Evolutionary conservation across 53 echinoderm and acorn worm genomes (phyloP).

Genomic region (Stichopus horrens): DNA sequence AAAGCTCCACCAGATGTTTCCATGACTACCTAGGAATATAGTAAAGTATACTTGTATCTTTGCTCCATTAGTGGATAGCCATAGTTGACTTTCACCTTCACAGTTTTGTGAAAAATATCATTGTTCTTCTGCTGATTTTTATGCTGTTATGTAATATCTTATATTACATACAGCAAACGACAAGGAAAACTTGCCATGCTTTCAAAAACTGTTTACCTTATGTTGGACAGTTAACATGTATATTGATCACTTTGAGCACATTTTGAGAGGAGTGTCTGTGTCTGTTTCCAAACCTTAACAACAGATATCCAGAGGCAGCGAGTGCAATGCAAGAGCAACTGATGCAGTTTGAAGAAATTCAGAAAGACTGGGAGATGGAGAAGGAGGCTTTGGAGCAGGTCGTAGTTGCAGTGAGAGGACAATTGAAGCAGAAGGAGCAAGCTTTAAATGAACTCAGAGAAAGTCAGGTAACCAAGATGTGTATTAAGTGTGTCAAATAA

Average conservation of each 20-base stretch:
- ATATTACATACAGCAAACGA: no score
- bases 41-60: no score
- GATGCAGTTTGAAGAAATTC: slow-evolving; percentile 88
- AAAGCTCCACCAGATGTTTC: no score
- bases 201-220: neutral
- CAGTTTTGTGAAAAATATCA: no score
- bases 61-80: no score
- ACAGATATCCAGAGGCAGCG: slow-evolving; percentile 91
- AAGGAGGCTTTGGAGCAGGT: slow-evolving; percentile 94
- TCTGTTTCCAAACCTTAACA: neutral
- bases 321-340: slow-evolving; percentile 82
- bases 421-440: slow-evolving; percentile 87
- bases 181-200: neutral
- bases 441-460: slow-evolving; percentile 72
- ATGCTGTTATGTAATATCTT: no score
- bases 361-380: slow-evolving; percentile 96
- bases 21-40: no score
- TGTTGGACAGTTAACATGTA: neutral
- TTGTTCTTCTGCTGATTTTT: no score
- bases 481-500: no score
- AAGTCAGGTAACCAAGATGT: slow-evolving; percentile 54
- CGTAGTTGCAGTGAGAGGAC: slow-evolving; percentile 80
- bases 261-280: neutral
- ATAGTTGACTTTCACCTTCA: no score
- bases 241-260: neutral